These are phyloP conservation scores for Drosophila tropicalis DNA, from an alignment of 1,140 invertebrate species.

Conservation along the genomic window DNA sequence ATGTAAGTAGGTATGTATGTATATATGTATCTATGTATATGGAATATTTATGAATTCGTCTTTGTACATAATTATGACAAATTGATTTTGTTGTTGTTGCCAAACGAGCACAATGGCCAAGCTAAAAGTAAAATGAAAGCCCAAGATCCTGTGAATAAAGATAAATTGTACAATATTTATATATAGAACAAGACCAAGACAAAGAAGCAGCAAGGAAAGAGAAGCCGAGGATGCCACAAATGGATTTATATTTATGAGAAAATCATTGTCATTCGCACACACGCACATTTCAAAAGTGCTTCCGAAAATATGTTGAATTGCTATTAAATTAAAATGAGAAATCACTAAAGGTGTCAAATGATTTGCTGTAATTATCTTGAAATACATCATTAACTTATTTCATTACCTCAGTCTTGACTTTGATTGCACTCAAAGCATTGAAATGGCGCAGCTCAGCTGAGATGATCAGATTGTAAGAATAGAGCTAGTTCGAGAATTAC, in stretches of 20 bases:
- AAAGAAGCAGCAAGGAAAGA: background rate
- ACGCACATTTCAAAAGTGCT: background rate
- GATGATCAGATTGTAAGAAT: too few relatives aligned
- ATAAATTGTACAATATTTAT: slow-evolving; percentile 11
- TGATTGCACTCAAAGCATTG: too few relatives aligned
- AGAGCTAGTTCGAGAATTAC: too few relatives aligned
- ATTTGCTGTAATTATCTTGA: too few relatives aligned
- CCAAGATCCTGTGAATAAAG: slow-evolving; percentile 12
- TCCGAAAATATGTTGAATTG: too few relatives aligned
- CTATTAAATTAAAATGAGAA: too few relatives aligned
- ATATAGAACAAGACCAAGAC: background rate
- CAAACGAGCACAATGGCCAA: slow-evolving; percentile 38
- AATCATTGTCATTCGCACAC: background rate
- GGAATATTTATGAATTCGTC: slow-evolving; percentile 70
- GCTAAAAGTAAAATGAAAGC: slow-evolving; percentile 17
- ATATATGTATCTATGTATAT: slow-evolving; percentile 25
- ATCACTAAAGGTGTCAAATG: too few relatives aligned
- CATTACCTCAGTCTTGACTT: too few relatives aligned
- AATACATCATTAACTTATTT: too few relatives aligned
- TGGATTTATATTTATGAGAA: slow-evolving; percentile 13
- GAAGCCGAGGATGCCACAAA: background rate
- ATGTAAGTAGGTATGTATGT: slow-evolving; percentile 21
- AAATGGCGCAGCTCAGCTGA: too few relatives aligned
- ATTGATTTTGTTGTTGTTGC: slow-evolving; percentile 53
- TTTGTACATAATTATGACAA: slow-evolving; percentile 60